Evolutionary conservation across 2,888 invertebrate species (phyloP), one percentile per base, ranked within the genome.

Genomic region (Epistrophe eligans): DNA sequence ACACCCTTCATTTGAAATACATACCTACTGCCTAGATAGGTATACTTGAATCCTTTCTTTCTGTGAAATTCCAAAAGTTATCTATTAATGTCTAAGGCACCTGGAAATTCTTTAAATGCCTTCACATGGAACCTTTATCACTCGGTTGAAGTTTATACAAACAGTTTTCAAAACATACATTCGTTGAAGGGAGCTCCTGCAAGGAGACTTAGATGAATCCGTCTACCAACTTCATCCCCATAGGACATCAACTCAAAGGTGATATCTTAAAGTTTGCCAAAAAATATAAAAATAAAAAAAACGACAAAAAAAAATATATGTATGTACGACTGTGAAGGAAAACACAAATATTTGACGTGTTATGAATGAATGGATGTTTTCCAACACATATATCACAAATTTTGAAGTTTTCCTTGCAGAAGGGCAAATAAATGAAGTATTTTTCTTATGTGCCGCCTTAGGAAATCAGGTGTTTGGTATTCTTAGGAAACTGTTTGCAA

Each of bases 351-450:
- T 83, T 83, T 82, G 82, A 50, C 72, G 66, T 73, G 73, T 73
- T 83, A 83, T 79, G 79, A 79, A 83, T 83, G 79, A 79, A 83
- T 83, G 79, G 55, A 67, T 79, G 83, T 83, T 83, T 83, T 55
- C 74, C 45, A 74, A 79, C 70, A 79, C 74, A 84, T 84, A 76
- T 70, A 76, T 84, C 79, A 79, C 32, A 43, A 74, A 58, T 76
- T 84, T 84, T 52, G 74, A 79, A 76, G 57, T 84, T 84, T 77
- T 70, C 79, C 38, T 24, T 19, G 3, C 57, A 52, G 5, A 35
- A 71, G 62, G 84, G 64, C 79, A 79, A 64, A 79, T 55, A 79
- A 64, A 73, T 55, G 60, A 45, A 70, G 64, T 67, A 60, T 70
- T 62, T 52, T 66, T 52, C 40, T 60, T 79, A 24, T 72, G 24